These are phyloP conservation scores for Buphagus erythrorhynchus DNA, from an alignment of 2,797 vertebrate species.

Conservation along the genomic window DNA sequence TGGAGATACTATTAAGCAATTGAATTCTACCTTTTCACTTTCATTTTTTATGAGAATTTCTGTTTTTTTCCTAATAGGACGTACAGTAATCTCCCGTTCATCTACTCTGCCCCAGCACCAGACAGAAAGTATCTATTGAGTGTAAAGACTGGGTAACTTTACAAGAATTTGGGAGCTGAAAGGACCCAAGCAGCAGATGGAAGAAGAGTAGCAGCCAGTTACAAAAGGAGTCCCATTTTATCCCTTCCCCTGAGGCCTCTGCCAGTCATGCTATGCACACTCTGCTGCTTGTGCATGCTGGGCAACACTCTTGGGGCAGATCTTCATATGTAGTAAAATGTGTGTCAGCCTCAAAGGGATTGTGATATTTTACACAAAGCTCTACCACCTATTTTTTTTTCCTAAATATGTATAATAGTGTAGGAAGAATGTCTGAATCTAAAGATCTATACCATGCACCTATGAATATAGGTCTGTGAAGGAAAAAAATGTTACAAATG, in stretches of 20 bases:
- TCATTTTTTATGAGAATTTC: not conserved
- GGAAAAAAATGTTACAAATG: not conserved
- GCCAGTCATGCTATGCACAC: not conserved
- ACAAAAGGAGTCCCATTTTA: not conserved
- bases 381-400: not conserved
- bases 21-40: not conserved
- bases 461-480: not conserved
- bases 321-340: not conserved
- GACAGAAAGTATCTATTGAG: not conserved
- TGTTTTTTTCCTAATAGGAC: not conserved
- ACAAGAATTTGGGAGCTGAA: not conserved
- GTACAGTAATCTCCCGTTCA: not conserved
- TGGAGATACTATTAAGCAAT: slow-evolving; percentile 26
- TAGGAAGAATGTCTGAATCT: not conserved
- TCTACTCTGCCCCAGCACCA: not conserved
- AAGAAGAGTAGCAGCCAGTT: not conserved
- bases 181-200: not conserved
- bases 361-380: not conserved
- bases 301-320: not conserved
- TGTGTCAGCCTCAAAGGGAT: not conserved
- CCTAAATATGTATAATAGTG: not conserved
- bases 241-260: not conserved
- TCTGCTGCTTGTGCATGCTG: not conserved
- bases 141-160: not conserved
- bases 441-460: not conserved